Conservation (phyloP, 1,140 invertebrate species). For the Caerostris darwini region DNA sequence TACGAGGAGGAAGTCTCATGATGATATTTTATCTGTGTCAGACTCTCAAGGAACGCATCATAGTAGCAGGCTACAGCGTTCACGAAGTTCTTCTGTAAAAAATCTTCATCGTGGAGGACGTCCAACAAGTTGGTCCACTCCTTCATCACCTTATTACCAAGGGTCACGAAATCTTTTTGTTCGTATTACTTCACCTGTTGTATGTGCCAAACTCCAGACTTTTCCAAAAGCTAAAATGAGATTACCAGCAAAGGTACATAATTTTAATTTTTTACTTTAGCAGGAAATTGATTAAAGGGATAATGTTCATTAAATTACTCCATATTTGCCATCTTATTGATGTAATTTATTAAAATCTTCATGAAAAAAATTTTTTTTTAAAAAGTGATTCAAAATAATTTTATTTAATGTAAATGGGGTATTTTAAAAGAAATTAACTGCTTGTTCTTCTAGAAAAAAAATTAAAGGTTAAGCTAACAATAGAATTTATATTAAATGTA, state of each 20-base stretch:
- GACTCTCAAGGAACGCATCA: neutral
- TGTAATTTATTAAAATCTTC: no score
- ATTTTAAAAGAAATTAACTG: no score
- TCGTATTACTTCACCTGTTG: slow-evolving; percentile 77
- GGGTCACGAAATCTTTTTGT: slow-evolving; percentile 75
- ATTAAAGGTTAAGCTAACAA: no score
- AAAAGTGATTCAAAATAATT: neutral
- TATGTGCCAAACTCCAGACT: slow-evolving; percentile 73
- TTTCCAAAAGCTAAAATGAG: slow-evolving; percentile 77
- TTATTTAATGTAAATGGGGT: neutral
- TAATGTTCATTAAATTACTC: no score
- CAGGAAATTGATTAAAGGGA: no score
- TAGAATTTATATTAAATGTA: no score
- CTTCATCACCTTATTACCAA: slow-evolving; percentile 74
- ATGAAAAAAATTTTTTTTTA: no score
- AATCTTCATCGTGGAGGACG: slow-evolving; percentile 66
- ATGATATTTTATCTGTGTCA: slow-evolving; percentile 66
- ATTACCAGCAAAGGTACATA: slow-evolving; percentile 74
- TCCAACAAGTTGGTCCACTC: slow-evolving; percentile 75
- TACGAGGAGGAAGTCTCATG: slow-evolving; percentile 68
- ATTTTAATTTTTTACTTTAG: neutral
- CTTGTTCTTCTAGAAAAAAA: no score
- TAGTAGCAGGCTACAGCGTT: slow-evolving; percentile 18
- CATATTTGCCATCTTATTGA: no score
- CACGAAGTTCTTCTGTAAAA: slow-evolving; percentile 71